Evolutionary conservation across 2,888 invertebrate species (phyloP), one percentile per base, ranked within the genome.

Genomic region (Ischnura elegans): DNA sequence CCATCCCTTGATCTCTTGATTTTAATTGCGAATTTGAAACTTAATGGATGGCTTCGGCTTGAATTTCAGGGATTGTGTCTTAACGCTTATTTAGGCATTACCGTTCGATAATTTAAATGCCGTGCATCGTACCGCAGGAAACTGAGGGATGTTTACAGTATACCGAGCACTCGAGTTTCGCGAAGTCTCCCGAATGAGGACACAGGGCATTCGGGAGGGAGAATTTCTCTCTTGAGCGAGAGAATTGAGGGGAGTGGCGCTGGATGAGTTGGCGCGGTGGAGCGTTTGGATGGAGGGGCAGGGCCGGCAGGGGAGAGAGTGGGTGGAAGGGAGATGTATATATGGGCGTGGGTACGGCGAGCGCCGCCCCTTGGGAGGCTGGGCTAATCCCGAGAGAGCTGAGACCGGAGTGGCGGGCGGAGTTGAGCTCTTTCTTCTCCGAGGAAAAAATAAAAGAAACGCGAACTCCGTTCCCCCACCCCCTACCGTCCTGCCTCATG

Each of bases 291-390:
- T 46, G n/a, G 51, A 36, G 87, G 87, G 47, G 51, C 43, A 13
- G 46, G 55, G 51, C 51, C 51, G 51, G 51, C 51, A 13, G 51
- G 87, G 42, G 90, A 36, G 90, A 42, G 90, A 36, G 42, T 25
- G 55, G 36, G 36, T 29, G 29, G 2, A 0, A 46, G 16, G 87
- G 87, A 21, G 36, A 55, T 51, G 42, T n/a, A 42, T 55, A 13
- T 42, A 61, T 90, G 90, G 90, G 90, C 90, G 90, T 90, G 90
- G 90, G 90, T 90, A 90, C 51, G 43, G 36, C 19, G 42, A 90
- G 90, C 90, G 90, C 90, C 90, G 90, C 90, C 90, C 90, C 61
- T 61, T 42, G 90, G 90, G 90, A 90, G 61, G 90, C 55, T 55
- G 90, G 90, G 90, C 55, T 43, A 51, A 55, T 90, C 90, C 90